Base-by-base conservation (phyloP, 2,113 vertebrate species). In the Neomonachus schauinslandi region DNA sequence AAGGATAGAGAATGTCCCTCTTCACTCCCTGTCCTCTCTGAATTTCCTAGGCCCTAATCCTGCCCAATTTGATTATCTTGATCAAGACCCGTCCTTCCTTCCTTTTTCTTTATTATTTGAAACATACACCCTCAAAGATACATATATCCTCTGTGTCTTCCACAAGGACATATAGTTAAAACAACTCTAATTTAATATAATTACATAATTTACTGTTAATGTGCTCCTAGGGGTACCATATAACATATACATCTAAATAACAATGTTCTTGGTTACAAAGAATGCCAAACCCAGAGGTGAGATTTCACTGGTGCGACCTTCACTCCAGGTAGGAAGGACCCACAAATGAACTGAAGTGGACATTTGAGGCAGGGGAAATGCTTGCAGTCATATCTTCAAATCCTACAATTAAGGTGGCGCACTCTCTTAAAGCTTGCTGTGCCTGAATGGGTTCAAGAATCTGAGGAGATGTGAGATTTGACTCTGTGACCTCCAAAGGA, bases 91-190 rank as follows among this genome's bases (percentile, higher is more conserved):
- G 19, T 31, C n/a, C 28, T 21, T 51, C 6, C 16, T 89, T 24
- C 22, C 28, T 61, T 92, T 74, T 53, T n/a, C 51, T 89, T 74
- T 55, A 84, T 67, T 94, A 55, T 55, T 79, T 89, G 26, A 95
- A 95, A 39, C 13, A 65, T n/a, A 39, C 7, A 57, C 65, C 81
- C 22, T 93, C 77, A 76, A 97, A 49, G 95, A 51, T 55, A 84
- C 24, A 49, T 14, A 84, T n/a, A 49, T 14, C 63, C 51, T 84
- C 76, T 90, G 22, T 49, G 6, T 53, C 55, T 93, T 95, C 67
- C 82, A 80, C 69, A 12, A 24, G 59, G 11, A 67, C 2, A 31
- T 7, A 72, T 6, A 71, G 22, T 53, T 63, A 74, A 49, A 71
- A 31, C 42, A 81, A 65, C 28, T 94, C 95, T 61, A 82, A 77